These are phyloP conservation scores for Hydroisotoma schaefferi DNA, from an alignment of 2,888 invertebrate species.

Conservation along the genomic window DNA sequence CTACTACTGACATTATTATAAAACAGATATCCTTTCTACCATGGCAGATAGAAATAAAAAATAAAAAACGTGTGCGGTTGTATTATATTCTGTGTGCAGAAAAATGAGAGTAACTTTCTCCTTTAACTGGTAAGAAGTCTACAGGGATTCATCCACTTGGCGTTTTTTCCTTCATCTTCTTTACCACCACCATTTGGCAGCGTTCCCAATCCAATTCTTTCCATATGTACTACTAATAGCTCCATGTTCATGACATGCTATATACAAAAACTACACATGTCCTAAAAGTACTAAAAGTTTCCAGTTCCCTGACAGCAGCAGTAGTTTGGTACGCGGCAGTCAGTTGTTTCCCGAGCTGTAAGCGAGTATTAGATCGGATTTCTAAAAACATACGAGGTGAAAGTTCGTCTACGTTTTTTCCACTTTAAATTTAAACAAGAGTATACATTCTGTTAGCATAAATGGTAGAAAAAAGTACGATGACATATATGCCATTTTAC, in stretches of 20 bases:
- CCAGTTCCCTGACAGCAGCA: constrained; percentile 3
- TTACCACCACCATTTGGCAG: background rate
- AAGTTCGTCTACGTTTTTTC: too few relatives aligned
- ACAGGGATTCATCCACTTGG: constrained; percentile 14
- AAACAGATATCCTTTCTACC: too few relatives aligned
- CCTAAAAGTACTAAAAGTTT: constrained; percentile 3
- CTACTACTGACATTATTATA: too few relatives aligned
- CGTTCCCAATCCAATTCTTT: constrained; percentile 11
- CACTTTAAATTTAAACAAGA: too few relatives aligned
- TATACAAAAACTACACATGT: constrained; percentile 11
- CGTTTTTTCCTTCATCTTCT: constrained; percentile 4
- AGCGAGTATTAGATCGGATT: too few relatives aligned
- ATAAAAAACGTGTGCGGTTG: background rate
- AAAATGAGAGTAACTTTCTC: constrained; percentile 37
- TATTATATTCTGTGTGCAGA: constrained; percentile 39
- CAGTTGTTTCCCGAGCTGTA: too few relatives aligned
- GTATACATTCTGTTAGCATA: too few relatives aligned
- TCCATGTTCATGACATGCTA: constrained; percentile 10
- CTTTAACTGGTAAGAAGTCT: background rate
- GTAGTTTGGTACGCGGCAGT: too few relatives aligned
- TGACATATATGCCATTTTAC: too few relatives aligned
- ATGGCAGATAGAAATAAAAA: constrained; percentile 1
- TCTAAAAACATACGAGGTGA: too few relatives aligned
- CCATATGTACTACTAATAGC: constrained; percentile 4
- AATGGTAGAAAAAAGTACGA: too few relatives aligned